Evolutionary conservation across 2,113 vertebrate species (phyloP).

Genomic region (Sarotherodon lohbergeri): DNA sequence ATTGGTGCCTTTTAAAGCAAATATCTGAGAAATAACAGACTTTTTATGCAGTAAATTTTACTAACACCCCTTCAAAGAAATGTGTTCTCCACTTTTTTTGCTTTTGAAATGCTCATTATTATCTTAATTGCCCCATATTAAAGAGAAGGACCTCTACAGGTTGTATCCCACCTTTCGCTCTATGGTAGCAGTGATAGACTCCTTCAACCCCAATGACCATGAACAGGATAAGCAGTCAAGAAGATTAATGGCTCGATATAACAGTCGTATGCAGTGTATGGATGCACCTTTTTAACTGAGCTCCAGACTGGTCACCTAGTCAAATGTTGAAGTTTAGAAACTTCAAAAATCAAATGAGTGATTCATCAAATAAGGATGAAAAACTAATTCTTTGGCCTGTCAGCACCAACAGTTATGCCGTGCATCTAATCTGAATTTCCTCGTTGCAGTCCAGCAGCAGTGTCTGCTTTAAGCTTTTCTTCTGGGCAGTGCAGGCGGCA

Average conservation of each 20-base stretch:
- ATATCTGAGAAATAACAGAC: rapidly evolving
- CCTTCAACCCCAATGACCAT: not conserved
- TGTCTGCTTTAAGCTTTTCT: not conserved
- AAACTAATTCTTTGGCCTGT: not conserved
- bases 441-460: not conserved
- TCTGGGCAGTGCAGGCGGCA: not conserved
- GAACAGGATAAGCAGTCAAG: rapidly evolving
- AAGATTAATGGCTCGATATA: not conserved
- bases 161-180: not conserved
- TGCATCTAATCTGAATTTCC: not conserved
- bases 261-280: not conserved
- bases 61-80: not conserved
- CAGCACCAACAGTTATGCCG: not conserved
- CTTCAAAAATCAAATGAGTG: not conserved
- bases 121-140: not conserved
- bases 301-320: not conserved
- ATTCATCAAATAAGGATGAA: not conserved
- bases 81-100: not conserved
- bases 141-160: not conserved
- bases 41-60: not conserved
- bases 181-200: not conserved
- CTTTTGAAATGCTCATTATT: not conserved
- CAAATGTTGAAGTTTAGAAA: not conserved
- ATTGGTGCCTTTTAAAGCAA: not conserved
- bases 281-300: not conserved